Conservation (phyloP, 2,888 invertebrate genomes). For the Cylindroiulus punctatus region DNA sequence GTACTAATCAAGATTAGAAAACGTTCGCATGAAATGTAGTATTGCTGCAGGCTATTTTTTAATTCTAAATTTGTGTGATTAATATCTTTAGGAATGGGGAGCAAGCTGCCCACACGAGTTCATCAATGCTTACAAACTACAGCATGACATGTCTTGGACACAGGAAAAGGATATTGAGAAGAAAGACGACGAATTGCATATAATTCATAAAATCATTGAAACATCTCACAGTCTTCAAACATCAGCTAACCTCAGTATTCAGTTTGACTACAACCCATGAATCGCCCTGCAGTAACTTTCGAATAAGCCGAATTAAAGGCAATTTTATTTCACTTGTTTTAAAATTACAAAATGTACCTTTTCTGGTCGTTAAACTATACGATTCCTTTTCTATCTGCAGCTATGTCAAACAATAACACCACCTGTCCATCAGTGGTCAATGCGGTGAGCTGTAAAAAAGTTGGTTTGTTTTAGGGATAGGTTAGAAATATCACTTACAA, state of each 20-base stretch:
- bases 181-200: slow-evolving; percentile 65
- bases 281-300: background rate
- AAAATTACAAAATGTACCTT: background rate
- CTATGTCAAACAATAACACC: background rate
- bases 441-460: slow-evolving; percentile 52
- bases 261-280: slow-evolving; percentile 33
- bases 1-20: too few relatives aligned
- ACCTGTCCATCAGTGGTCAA: background rate
- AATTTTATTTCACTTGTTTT: background rate
- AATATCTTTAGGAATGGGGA: slow-evolving; percentile 76
- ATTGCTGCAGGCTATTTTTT: too few relatives aligned
- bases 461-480: background rate
- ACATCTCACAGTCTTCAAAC: background rate
- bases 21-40: too few relatives aligned
- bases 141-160: slow-evolving; percentile 78
- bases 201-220: slow-evolving; percentile 46
- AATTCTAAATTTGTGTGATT: too few relatives aligned
- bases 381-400: background rate
- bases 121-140: slow-evolving; percentile 75
- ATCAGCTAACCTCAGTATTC: slow-evolving; percentile 2
- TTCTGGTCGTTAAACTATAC: background rate
- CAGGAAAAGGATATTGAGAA: slow-evolving; percentile 68
- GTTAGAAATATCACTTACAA: background rate
- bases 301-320: background rate
- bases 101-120: slow-evolving; percentile 71